phyloP scores from a whole-genome alignment of 2,113 vertebrate genomes.

The Cyprinus carpio region DNA sequence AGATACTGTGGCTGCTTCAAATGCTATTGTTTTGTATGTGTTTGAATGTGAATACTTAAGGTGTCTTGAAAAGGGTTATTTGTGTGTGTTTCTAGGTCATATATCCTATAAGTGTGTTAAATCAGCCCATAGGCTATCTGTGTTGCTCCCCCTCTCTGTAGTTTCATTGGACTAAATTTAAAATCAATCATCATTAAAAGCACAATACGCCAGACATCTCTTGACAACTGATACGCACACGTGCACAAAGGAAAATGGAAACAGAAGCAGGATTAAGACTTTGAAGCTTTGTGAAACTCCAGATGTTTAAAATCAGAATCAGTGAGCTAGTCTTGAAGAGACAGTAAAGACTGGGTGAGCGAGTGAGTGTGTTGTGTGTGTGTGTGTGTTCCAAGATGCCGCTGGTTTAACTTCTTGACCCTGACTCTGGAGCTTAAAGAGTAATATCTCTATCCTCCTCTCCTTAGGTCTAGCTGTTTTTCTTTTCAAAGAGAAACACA shows the following conservation, averaged over 20 bases:
- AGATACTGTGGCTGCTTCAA: neutral
- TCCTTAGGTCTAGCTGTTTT: conserved; percentile 42
- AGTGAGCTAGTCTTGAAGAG: conserved; percentile 62
- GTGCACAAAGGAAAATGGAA: conserved; percentile 53
- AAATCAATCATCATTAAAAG: too few relatives aligned
- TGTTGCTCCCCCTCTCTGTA: too few relatives aligned
- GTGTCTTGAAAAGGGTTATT: too few relatives aligned
- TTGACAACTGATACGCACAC: too few relatives aligned
- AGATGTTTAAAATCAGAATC: conserved; percentile 72
- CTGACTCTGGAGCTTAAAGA: conserved; percentile 46
- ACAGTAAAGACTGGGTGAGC: conserved; percentile 46
- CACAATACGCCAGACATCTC: neutral
- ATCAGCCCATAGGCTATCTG: too few relatives aligned
- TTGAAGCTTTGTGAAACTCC: conserved; percentile 60
- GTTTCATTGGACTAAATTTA: too few relatives aligned
- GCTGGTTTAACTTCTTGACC: conserved; percentile 47
- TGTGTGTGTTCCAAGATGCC: conserved; percentile 19
- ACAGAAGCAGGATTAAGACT: conserved; percentile 53
- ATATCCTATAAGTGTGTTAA: too few relatives aligned
- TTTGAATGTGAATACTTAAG: too few relatives aligned
- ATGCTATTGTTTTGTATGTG: too few relatives aligned
- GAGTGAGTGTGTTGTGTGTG: too few relatives aligned
- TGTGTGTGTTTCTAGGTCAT: neutral
- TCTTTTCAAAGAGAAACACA: conserved; percentile 45
- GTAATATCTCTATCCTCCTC: conserved; percentile 48